Conservation (phyloP, 1,140 invertebrate species). For the Lordiphosa mommai region DNA sequence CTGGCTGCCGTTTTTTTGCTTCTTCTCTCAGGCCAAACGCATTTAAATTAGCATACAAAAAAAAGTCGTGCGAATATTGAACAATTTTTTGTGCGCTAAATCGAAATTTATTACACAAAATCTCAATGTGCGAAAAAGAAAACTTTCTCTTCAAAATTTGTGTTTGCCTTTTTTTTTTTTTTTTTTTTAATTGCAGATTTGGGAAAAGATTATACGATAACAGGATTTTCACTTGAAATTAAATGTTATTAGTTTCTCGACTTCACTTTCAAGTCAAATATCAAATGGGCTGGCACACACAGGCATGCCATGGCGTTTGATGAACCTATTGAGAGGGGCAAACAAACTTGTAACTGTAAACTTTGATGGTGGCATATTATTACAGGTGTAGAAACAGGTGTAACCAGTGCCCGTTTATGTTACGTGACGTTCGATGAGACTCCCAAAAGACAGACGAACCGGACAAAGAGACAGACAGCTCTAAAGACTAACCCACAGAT, state of each 20-base stretch:
- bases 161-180: slow-evolving; percentile 25
- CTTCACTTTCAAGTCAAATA: slow-evolving; percentile 7
- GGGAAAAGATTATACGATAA: slow-evolving; percentile 1
- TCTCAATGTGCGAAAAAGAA: slow-evolving; percentile 33
- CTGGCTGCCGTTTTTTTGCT: slow-evolving; percentile 12
- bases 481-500: slow-evolving; percentile 8
- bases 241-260: slow-evolving; percentile 37
- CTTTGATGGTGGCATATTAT: slow-evolving; percentile 66
- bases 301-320: slow-evolving; percentile 57
- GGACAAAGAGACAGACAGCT: background rate
- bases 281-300: slow-evolving; percentile 11
- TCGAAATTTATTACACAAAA: slow-evolving; percentile 52
- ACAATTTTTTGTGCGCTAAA: slow-evolving; percentile 24
- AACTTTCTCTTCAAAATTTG: slow-evolving; percentile 52
- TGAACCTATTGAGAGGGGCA: slow-evolving; percentile 51
- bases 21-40: slow-evolving; percentile 36
- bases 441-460: slow-evolving; percentile 14
- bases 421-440: slow-evolving; percentile 66
- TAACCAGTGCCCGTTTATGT: slow-evolving; percentile 59
- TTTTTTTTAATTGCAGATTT: slow-evolving; percentile 59
- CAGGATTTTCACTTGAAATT: slow-evolving; percentile 9
- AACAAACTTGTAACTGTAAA: slow-evolving; percentile 42
- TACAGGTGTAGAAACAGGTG: slow-evolving; percentile 68
- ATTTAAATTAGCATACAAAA: slow-evolving; percentile 54
- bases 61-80: slow-evolving; percentile 59